Base-by-base conservation (phyloP, 1,140 invertebrate genomes). In the Drosophila sulfurigaster region DNA sequence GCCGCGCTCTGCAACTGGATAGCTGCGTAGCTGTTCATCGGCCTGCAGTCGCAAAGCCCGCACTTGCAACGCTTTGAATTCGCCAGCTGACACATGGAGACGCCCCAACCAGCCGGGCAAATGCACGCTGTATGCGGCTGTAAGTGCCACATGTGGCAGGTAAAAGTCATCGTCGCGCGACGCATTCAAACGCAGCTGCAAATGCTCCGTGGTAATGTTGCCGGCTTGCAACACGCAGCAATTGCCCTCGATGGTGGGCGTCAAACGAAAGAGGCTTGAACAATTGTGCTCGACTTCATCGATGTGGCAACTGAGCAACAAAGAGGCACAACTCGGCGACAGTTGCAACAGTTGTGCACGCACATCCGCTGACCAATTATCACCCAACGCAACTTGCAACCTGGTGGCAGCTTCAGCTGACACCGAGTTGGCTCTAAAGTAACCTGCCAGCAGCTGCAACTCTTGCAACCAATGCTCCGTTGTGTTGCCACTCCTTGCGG, bases 151-250 rank as follows among this genome's bases (percentile, higher is more conserved):
- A 38, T 38, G 70, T 15, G 66, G 20, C 49, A 69, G 45, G 2
- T 41, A 15, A 49, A 75, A 78, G 38, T 54, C 74, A 72, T 88
- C 83, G 3, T 41, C 57, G 0, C 48, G 52, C 0, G 83, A 88
- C 25, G 76, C 76, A 25, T 88, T 82, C 1, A 88, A 5, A 1
- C 56, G 69, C 0, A 88, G 30, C 0, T 45, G 64, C 0, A 87
- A 59, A 7, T 68, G 30, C 8, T 48, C 64, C 3, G 20, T 25
- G 3, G 52, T 72, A 6, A 86, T 11, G n/a, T 69, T 59, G 8
- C 3, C 0, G 0, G 25, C 10, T 0, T 41, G 63, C 20, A 78
- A 38, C 25, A 57, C 25, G 20, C 83, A 88, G 16, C 83, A 88
- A 25, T 35, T 64, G n/a, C 85, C 85, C 0, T 75, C 7, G 3